A percentile compares a stretch with the other conserved stretches of the same genome.
Evolutionary conservation across 1,140 invertebrate species (phyloP).

Genomic region (Heliconius himera): DNA sequence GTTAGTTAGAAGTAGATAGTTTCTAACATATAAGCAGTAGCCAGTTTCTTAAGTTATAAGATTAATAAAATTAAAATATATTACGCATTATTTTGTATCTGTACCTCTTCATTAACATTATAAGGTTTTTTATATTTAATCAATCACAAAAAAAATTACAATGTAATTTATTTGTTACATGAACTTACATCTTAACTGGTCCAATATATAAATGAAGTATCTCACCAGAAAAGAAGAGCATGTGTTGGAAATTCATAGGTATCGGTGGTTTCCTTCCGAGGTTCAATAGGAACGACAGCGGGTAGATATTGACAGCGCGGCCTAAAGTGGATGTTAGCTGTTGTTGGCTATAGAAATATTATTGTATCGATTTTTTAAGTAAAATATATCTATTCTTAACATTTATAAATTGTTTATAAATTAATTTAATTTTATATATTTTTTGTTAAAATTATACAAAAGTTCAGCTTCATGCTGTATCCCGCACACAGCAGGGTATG

Average conservation of each 20-base stretch:
- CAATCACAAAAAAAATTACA: no score
- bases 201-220: constrained; percentile 30
- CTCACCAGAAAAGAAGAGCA: constrained; percentile 98
- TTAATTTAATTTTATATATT: neutral
- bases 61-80: no score
- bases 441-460: neutral
- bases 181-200: neutral
- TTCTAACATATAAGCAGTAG: no score
- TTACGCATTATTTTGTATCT: no score
- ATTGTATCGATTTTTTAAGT: neutral
- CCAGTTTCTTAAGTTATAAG: no score
- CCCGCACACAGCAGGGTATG: no score
- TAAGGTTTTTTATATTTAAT: no score
- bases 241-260: constrained; percentile 96
- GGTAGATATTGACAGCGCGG: constrained; percentile 96
- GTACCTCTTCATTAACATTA: no score
- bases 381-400: neutral
- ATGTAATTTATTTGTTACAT: no score
- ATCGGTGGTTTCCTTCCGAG: constrained; percentile 96
- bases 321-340: constrained; percentile 85
- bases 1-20: no score
- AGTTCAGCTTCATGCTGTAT: no score
- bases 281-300: constrained; percentile 96
- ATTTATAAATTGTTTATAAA: neutral
- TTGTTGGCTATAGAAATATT: neutral